A percentile compares a stretch with the other conserved stretches of the same genome.
Conservation (phyloP, 2,113 vertebrate species). For the Heterotilapia buettikoferi region DNA sequence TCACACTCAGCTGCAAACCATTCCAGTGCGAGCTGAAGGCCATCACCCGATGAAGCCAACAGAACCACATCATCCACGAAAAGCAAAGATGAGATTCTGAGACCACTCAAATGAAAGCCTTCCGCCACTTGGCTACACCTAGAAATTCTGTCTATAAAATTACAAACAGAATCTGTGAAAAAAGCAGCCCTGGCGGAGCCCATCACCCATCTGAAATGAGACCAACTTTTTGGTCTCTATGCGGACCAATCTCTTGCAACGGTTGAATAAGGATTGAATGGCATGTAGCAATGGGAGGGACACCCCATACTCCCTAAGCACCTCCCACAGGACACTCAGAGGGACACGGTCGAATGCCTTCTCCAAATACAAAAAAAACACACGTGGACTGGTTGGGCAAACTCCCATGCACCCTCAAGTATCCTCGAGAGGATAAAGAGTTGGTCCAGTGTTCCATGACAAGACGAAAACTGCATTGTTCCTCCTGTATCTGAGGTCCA, state of each 20-base stretch:
- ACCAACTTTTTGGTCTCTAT: not conserved
- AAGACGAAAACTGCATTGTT: rapidly evolving
- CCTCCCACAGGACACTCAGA: not conserved
- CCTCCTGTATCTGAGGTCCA: not conserved
- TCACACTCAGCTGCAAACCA: no score
- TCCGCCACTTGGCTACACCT: not conserved
- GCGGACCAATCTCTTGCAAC: not conserved
- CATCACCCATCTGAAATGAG: not conserved
- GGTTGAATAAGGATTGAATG: not conserved
- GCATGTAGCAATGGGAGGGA: not conserved
- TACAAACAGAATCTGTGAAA: not conserved
- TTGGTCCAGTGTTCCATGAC: not conserved
- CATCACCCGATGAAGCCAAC: no score
- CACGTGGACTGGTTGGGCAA: not conserved
- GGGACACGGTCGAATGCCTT: not conserved
- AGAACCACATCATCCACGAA: no score
- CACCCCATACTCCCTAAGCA: not conserved
- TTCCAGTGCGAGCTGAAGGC: no score
- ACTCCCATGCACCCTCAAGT: not conserved
- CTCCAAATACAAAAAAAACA: not conserved
- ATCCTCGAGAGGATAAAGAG: not conserved
- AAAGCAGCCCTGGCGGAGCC: not conserved
- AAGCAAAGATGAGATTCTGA: no score
- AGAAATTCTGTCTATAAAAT: not conserved
- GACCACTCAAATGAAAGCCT: no score